Evolutionary conservation across 2,888 invertebrate genomes (phyloP), one percentile per base, ranked within the genome.

Genomic region (Itoplectis maculator): DNA sequence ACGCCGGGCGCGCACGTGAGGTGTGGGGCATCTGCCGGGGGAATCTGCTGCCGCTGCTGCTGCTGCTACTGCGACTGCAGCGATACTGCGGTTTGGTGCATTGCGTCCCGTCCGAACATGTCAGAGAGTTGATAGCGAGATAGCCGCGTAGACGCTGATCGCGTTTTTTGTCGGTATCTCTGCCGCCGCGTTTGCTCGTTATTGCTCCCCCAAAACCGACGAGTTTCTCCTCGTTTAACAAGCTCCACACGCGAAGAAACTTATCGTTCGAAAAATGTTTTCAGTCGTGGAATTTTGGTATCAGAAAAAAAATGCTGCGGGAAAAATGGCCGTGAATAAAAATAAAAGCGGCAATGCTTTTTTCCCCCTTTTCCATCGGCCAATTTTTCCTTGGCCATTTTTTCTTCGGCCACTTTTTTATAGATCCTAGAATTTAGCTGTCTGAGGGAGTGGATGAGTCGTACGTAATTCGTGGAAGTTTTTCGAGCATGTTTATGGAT

Each of bases 51-150:
- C n/a, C n/a, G n/a, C n/a, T n/a, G n/a, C n/a, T n/a, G n/a, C n/a
- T n/a, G n/a, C n/a, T n/a, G n/a, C n/a, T n/a, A n/a, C n/a, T n/a
- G 79, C 69, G 51, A 66, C 59, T 63, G 80, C 45, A 35, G 70
- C 56, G 56, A 45, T 51, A 47, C 63, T 75, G 81, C 81, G 76
- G 81, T 81, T 81, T 81, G 76, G 66, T 81, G 81, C 76, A 81
- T 77, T 81, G 81, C 81, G 81, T 66, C 72, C 81, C 51, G 59
- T 72, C n/a, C 42, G 70, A 81, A 81, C 61, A 72, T 61, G 66
- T 77, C 72, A 72, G 66, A 18, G 54, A 49, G n/a, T n/a, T 70
- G 56, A 76, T 77, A 59, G 54, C 49, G 35, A 37, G 70, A 66
- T 81, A 81, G 72, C 56, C 11, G 3, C 35, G 63, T 15, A 7